Conservation (phyloP, 2,797 vertebrate species). For the Takifugu rubripes region DNA sequence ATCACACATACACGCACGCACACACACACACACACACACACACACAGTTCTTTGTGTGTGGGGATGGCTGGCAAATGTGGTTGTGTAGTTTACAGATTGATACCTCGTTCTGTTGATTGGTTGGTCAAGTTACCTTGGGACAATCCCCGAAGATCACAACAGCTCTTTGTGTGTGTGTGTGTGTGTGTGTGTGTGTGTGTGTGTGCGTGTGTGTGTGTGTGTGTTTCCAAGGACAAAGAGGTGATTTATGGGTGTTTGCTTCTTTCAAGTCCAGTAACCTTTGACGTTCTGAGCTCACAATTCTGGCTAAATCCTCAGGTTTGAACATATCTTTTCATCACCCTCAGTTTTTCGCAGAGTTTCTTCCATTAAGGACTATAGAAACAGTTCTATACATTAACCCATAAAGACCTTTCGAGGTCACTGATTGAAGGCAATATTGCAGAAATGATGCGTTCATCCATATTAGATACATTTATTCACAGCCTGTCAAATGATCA, state of each 20-base stretch:
- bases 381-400: no score
- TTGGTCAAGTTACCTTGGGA: slow-evolving; percentile 31
- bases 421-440: no score
- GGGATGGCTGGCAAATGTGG: slow-evolving; percentile 45
- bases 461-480: no score
- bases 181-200: background rate
- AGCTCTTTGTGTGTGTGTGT: background rate
- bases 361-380: no score
- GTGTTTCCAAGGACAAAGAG: background rate
- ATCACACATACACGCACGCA: background rate
- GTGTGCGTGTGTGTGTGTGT: background rate
- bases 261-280: background rate
- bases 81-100: slow-evolving; percentile 43
- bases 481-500: no score
- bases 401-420: no score
- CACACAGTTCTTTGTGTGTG: slow-evolving; percentile 35
- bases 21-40: slow-evolving; percentile 9
- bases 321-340: background rate
- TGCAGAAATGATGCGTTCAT: no score
- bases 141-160: slow-evolving; percentile 16
- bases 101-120: slow-evolving; percentile 42
- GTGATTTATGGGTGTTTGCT: background rate
- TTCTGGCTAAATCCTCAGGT: background rate
- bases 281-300: background rate
- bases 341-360: slow-evolving; percentile 10